Evolutionary conservation across 2,888 invertebrate genomes (phyloP), one percentile per base, ranked within the genome.

Genomic region (Steinernema scapterisci): DNA sequence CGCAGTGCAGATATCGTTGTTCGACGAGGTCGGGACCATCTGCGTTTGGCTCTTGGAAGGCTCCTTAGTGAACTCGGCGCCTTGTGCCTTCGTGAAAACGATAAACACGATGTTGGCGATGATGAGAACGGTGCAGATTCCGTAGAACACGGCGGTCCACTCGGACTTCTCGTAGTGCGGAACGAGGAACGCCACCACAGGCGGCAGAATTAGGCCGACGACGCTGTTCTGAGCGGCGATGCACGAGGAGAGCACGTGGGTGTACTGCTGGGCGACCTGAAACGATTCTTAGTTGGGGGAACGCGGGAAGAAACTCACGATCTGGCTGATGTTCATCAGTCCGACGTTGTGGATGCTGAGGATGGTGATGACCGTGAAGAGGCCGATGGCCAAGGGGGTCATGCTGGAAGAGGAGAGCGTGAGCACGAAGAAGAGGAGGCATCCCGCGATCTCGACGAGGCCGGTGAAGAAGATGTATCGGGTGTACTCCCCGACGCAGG

Each of bases 191-290:
- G 63, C 27, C 1, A 63, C 63, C 3, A 63, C 1, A 7, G 63
- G 63, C 6, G 63, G 63, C 16, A 63, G 19, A n/a, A 31, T 16
- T 27, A 63, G 16, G 21, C 63, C 63, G 2, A 63, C 31, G 3
- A 31, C 16, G 31, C 63, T 63, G 9, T 63, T 31, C 19, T 63
- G 63, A 3, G 63, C 63, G 1, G 63, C 63, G 63, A 63, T 63
- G 16, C 31, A 27, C 1, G 63, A 63, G 16, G 63, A 63, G 16
- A 63, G 27, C 1, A 63, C 31, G 38, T 63, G 63, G 11, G 63
- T 63, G 63, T 63, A 63, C 31, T 63, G 27, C 13, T 63, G 63
- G 27, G 63, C 27, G 9, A 63, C 31, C 63, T 63, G 63, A 63
- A 63, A 25, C n/a, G 7, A 31, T 31, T 16, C 16, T n/a, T 3